phyloP scores from a whole-genome alignment of 2,888 invertebrate genomes.

The Morinoia aosen region DNA sequence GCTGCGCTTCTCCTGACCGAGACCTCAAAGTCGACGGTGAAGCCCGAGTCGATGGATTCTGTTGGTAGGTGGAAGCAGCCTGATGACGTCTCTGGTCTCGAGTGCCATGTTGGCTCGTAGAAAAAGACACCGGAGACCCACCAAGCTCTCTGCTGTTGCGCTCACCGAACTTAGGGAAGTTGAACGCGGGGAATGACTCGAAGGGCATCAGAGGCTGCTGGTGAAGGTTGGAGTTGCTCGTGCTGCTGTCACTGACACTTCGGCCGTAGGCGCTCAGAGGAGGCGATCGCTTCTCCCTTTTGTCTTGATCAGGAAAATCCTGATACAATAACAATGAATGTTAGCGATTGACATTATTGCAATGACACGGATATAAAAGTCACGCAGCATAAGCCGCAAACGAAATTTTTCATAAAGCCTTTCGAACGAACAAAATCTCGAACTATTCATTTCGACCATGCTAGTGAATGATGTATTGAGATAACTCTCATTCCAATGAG shows the following conservation, averaged over 20 bases:
- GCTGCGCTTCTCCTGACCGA: constrained; percentile 39
- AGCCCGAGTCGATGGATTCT: neutral
- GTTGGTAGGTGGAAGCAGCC: constrained; percentile 24
- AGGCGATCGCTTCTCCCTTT: constrained; percentile 16
- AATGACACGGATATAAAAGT: neutral
- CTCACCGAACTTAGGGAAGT: constrained; percentile 54
- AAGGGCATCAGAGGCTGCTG: constrained; percentile 41
- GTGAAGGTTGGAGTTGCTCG: constrained; percentile 12
- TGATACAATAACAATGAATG: neutral
- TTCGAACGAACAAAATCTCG: neutral
- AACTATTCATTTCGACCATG: neutral
- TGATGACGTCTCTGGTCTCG: neutral
- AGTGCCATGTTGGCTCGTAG: neutral
- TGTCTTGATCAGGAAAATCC: neutral
- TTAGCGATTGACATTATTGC: neutral
- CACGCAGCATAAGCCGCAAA: neutral
- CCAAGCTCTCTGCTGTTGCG: neutral
- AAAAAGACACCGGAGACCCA: neutral
- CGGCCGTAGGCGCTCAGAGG: neutral
- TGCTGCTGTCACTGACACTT: neutral
- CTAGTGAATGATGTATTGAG: neutral
- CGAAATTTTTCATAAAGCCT: neutral
- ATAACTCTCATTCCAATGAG: neutral
- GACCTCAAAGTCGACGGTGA: constrained; percentile 13
- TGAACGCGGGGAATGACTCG: constrained; percentile 56